Conservation (phyloP, 2,113 vertebrate genomes). For the Halichoeres trimaculatus region DNA sequence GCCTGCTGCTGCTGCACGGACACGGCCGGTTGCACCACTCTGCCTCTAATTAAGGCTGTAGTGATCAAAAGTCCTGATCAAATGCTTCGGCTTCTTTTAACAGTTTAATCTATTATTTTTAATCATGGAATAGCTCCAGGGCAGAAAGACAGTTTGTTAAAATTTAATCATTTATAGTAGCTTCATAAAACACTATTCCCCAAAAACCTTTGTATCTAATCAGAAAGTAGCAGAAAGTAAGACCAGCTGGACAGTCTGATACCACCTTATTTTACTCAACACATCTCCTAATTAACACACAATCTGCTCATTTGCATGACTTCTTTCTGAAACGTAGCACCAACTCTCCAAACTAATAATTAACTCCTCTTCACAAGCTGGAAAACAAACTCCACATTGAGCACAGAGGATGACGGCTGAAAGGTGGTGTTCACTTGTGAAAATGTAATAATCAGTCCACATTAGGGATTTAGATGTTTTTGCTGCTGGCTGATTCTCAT, state of each 20-base stretch:
- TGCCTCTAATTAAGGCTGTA: conserved; percentile 56
- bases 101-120: conserved; percentile 10
- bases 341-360: conserved; percentile 8
- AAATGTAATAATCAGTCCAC: conserved; percentile 12
- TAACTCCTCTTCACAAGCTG: background rate
- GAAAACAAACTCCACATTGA: conserved; percentile 2
- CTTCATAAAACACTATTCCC: background rate
- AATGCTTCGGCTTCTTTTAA: conserved; percentile 5
- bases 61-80: conserved; percentile 30
- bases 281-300: conserved; percentile 4
- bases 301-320: background rate
- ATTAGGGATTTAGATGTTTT: conserved; percentile 30
- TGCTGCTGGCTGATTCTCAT: background rate
- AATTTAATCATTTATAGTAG: background rate
- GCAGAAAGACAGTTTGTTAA: background rate
- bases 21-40: conserved; percentile 25
- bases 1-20: conserved; percentile 39
- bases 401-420: conserved; percentile 14
- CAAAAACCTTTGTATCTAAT: background rate
- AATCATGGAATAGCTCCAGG: background rate
- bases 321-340: background rate
- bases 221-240: background rate
- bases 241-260: background rate
- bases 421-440: background rate
- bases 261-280: background rate